A percentile compares a stretch with the other conserved stretches of the same genome.
phyloP scores from a whole-genome alignment of 2,113 vertebrate species.

The Plestiodon gilberti region DNA sequence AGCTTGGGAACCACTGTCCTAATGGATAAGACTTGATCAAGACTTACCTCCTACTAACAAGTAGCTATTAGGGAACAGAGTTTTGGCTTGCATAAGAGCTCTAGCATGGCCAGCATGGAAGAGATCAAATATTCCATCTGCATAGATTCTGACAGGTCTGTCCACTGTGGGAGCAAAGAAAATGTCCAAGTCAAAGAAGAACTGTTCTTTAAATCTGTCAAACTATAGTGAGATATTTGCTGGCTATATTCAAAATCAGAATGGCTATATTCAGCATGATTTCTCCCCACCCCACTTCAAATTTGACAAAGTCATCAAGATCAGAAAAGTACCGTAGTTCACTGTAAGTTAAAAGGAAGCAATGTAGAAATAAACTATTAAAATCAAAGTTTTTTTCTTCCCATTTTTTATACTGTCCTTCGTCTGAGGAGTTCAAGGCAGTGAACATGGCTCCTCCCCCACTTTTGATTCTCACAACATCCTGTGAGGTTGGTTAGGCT shows the following conservation, averaged over 20 bases:
- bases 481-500: too few species aligned
- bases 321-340: neutral
- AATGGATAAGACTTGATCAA: neutral
- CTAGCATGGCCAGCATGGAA: slow-evolving; percentile 98
- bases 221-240: neutral
- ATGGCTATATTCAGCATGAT: neutral
- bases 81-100: slow-evolving; percentile 99
- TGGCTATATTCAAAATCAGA: neutral
- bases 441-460: too few species aligned
- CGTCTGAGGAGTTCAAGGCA: too few species aligned
- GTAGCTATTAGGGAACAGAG: slow-evolving; percentile 97
- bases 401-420: too few species aligned
- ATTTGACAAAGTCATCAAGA: neutral
- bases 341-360: neutral
- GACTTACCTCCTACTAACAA: slow-evolving; percentile 96
- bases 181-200: slow-evolving; percentile 43
- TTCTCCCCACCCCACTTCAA: neutral
- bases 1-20: slow-evolving; percentile 1
- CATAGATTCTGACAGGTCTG: slow-evolving; percentile 95
- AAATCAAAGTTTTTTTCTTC: too few species aligned
- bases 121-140: slow-evolving; percentile 98
- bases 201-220: slow-evolving; percentile 32
- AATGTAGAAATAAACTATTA: neutral
- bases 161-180: slow-evolving; percentile 83
- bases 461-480: neutral